A percentile compares a stretch with the other conserved stretches of the same genome.
Conservation (phyloP, 2,888 invertebrate genomes). For the Dasypolia templi region DNA sequence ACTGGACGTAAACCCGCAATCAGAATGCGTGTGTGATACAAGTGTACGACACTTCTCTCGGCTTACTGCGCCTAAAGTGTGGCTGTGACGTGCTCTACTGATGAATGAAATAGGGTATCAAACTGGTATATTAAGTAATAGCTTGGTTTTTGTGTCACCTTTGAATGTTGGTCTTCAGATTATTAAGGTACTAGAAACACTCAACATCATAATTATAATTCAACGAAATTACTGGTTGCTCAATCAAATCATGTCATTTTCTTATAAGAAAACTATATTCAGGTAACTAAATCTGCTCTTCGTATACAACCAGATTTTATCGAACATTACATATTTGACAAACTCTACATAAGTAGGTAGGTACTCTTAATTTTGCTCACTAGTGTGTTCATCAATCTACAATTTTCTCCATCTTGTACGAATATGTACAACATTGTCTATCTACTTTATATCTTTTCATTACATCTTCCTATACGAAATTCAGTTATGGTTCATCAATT, state of each 20-base stretch:
- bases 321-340: not conserved
- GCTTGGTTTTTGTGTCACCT: not conserved
- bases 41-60: conserved; percentile 10
- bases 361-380: not conserved
- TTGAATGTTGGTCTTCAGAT: not conserved
- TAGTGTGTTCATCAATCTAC: not conserved
- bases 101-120: not conserved
- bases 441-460: not conserved
- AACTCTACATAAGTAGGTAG: not conserved
- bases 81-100: not conserved
- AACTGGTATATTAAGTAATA: not conserved
- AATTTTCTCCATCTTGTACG: not conserved
- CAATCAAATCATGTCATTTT: not conserved
- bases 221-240: not conserved
- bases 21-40: conserved; percentile 13
- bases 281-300: not conserved
- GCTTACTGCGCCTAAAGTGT: conserved; percentile 26
- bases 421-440: not conserved
- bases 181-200: not conserved
- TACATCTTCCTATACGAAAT: not conserved
- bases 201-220: not conserved
- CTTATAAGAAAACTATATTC: not conserved
- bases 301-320: not conserved
- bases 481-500: not conserved
- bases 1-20: conserved; percentile 26